phyloP scores from a whole-genome alignment of 2,113 vertebrate genomes.

The Clarias gariepinus region DNA sequence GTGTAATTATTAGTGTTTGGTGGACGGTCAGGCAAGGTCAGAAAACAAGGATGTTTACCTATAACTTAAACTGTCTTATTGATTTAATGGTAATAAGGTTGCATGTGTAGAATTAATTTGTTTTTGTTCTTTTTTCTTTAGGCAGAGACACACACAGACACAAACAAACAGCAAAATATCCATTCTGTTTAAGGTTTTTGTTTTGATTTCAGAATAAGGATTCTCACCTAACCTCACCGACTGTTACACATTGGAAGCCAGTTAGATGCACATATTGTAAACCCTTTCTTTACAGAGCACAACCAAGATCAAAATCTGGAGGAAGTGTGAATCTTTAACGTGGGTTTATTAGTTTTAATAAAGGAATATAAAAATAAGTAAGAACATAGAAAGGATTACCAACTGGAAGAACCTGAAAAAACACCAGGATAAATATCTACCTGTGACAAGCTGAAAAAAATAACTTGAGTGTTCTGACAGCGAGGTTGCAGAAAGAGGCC shows the following conservation, averaged over 20 bases:
- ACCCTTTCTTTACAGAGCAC: background rate
- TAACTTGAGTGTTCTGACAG: background rate
- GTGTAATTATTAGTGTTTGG: background rate
- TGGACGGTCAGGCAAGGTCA: background rate
- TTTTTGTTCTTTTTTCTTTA: background rate
- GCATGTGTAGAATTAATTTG: slow-evolving; percentile 2
- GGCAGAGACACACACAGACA: background rate
- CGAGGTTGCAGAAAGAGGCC: background rate
- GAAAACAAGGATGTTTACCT: background rate
- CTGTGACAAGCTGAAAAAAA: background rate
- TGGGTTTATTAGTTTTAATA: background rate
- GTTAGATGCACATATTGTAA: background rate
- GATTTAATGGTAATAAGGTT: slow-evolving; percentile 20
- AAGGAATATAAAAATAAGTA: background rate
- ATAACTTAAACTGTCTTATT: slow-evolving; percentile 2
- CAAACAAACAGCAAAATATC: background rate
- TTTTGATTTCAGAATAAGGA: background rate
- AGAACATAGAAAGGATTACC: background rate
- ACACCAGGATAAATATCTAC: background rate
- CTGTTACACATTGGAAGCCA: background rate
- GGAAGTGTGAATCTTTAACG: background rate
- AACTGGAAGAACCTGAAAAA: background rate
- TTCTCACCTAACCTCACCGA: background rate
- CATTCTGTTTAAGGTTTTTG: background rate
- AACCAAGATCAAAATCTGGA: background rate